These are phyloP conservation scores for Andrena trimmerana DNA, from an alignment of 2,888 invertebrate genomes.

Conservation along the genomic window DNA sequence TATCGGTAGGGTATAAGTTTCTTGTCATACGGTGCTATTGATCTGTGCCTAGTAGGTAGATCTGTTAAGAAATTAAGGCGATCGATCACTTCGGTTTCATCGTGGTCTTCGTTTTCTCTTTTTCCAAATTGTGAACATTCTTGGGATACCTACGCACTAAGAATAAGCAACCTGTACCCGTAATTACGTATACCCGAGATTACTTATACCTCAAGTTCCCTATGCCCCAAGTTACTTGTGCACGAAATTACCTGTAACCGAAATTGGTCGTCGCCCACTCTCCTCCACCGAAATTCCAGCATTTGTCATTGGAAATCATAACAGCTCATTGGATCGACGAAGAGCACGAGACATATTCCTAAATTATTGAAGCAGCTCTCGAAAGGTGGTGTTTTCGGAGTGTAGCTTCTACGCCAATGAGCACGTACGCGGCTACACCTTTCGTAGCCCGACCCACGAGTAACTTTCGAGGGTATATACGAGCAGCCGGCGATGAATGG, in stretches of 20 bases:
- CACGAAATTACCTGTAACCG: background rate
- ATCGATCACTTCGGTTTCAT: too few relatives aligned
- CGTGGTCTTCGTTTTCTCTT: too few relatives aligned
- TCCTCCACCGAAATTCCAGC: background rate
- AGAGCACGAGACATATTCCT: background rate
- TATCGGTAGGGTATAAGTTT: background rate
- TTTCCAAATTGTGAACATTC: background rate
- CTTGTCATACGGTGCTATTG: background rate
- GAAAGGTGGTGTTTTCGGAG: background rate
- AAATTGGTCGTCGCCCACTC: background rate
- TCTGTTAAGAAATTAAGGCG: too few relatives aligned
- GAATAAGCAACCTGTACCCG: too few relatives aligned
- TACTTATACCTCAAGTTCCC: background rate
- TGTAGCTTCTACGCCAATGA: slow-evolving; percentile 60
- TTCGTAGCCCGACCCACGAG: slow-evolving; percentile 66
- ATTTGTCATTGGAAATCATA: too few relatives aligned
- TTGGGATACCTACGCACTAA: background rate
- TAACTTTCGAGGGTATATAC: slow-evolving; percentile 72
- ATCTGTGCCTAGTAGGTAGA: too few relatives aligned
- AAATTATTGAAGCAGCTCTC: background rate
- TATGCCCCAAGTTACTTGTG: background rate
- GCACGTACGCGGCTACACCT: slow-evolving; percentile 46
- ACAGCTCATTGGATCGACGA: too few relatives aligned
- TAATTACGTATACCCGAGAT: background rate
- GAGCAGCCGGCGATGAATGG: slow-evolving; percentile 78